phyloP scores from a whole-genome alignment of 2,113 vertebrate genomes.

The Notothenia coriiceps region DNA sequence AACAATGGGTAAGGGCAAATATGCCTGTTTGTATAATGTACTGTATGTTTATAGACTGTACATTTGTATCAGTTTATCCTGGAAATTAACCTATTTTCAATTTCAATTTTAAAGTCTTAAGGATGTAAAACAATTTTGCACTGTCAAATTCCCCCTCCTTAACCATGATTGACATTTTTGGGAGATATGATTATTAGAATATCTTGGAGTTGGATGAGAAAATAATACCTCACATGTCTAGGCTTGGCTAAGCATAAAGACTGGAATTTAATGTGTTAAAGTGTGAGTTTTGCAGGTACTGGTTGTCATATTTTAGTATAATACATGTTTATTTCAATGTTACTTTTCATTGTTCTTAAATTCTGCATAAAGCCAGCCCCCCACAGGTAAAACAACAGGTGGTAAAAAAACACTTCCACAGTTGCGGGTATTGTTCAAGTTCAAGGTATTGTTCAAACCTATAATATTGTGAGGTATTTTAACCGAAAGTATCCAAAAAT shows the following conservation, averaged over 20 bases:
- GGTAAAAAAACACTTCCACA: background rate
- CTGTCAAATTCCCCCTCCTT: background rate
- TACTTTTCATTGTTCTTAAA: background rate
- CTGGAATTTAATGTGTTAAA: too few relatives aligned
- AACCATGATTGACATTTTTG: background rate
- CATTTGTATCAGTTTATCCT: background rate
- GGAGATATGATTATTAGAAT: background rate
- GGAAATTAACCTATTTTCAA: background rate
- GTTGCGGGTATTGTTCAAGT: background rate
- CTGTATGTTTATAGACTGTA: background rate
- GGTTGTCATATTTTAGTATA: background rate
- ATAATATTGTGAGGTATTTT: background rate
- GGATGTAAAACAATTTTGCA: background rate
- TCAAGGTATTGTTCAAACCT: too few relatives aligned
- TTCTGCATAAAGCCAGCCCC: conserved; percentile 2
- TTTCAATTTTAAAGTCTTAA: background rate
- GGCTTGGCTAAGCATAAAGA: conserved; percentile 1
- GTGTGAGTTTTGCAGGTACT: too few relatives aligned
- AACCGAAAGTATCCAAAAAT: background rate
- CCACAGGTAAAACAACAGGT: background rate
- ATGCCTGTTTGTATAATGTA: background rate
- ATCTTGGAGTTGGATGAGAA: background rate
- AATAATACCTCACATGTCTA: background rate
- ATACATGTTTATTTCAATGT: background rate
- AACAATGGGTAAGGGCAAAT: background rate